These are phyloP conservation scores for Achlya flavicornis DNA, from an alignment of 2,888 invertebrate genomes.

Conservation along the genomic window DNA sequence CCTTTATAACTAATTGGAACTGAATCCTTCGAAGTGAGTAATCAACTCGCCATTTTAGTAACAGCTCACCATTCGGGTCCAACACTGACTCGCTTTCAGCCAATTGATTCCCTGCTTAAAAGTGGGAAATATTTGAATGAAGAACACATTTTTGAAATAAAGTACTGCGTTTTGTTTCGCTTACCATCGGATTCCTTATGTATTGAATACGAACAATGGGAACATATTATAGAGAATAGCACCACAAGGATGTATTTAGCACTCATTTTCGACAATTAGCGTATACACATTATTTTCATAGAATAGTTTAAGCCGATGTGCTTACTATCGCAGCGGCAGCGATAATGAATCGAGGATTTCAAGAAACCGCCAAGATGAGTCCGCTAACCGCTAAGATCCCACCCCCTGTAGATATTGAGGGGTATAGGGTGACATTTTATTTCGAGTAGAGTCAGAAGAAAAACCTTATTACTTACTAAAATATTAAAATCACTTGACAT, in stretches of 20 bases:
- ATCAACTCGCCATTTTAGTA: conserved; percentile 72
- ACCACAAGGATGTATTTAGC: conserved; percentile 47
- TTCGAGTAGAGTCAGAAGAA: conserved; percentile 28
- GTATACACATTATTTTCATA: conserved; percentile 24
- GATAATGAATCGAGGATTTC: conserved; percentile 39
- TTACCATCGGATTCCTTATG: conserved; percentile 50
- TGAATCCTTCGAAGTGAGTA: conserved; percentile 60
- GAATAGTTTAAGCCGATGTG: conserved; percentile 20
- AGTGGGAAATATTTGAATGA: neutral
- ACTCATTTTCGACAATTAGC: conserved; percentile 41
- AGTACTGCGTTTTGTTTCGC: conserved; percentile 19
- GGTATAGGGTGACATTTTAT: neutral
- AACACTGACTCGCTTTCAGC: conserved; percentile 73
- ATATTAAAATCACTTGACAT: no score
- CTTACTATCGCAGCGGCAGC: conserved; percentile 25
- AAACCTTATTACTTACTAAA: neutral
- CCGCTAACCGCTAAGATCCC: conserved; percentile 1
- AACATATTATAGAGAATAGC: conserved; percentile 54
- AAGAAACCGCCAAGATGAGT: neutral
- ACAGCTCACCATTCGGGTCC: conserved; percentile 68
- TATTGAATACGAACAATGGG: conserved; percentile 53
- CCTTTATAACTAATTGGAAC: conserved; percentile 81
- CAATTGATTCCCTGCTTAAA: conserved; percentile 42
- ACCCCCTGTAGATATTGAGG: conserved; percentile 2
- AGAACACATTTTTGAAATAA: neutral